Base-by-base conservation (phyloP, 2,113 vertebrate genomes). In the Acanthisitta chloris region DNA sequence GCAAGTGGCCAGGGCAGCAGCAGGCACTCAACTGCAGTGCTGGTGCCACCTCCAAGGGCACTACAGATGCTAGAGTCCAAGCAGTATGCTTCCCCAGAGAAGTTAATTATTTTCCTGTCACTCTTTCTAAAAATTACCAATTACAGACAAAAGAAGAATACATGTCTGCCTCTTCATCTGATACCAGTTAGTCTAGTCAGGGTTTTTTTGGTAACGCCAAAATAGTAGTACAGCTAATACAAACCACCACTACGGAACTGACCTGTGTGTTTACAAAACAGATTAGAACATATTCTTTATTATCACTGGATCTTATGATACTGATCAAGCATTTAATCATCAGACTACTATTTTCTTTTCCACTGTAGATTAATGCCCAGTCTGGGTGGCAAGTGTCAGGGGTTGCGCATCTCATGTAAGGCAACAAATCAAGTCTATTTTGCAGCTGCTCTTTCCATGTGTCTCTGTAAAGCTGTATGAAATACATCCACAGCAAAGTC, bases 401-500 rank as follows among this genome's bases (percentile, higher is more conserved):
- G 4, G 9, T 29, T 65, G 31, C n/a, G 24, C 12, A 1, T n/a
- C 55, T 74, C 4, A 2, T 3, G 6, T 23, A 57, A 29, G 42
- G 40, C 33, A 67, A 51, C 15, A 69, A 12, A 26, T 43, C 24
- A 28, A 29, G 10, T 49, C 61, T 95, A 17, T 29, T 94, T 97
- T 71, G 94, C 89, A 79, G 80, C 31, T 85, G 52, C 95, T 97
- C 87, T 98, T 85, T 98, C 97, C 92, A 88, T 52, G 73, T 99
- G 98, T 84, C 96, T 99, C 57, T 93, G 92, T 88, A 99, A 69
- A 24, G 98, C 98, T 70, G 97, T 96, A 52, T 72, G 92, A 84
- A 99, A 98, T 51, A 99, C 98, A 21, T 98, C 98, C 84, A 99
- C 92, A 42, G 99, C 99, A 54, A 99, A 99, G 80, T 99, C 94